phyloP scores from a whole-genome alignment of 2,888 invertebrate genomes.

The Dromius quadrimaculatus region DNA sequence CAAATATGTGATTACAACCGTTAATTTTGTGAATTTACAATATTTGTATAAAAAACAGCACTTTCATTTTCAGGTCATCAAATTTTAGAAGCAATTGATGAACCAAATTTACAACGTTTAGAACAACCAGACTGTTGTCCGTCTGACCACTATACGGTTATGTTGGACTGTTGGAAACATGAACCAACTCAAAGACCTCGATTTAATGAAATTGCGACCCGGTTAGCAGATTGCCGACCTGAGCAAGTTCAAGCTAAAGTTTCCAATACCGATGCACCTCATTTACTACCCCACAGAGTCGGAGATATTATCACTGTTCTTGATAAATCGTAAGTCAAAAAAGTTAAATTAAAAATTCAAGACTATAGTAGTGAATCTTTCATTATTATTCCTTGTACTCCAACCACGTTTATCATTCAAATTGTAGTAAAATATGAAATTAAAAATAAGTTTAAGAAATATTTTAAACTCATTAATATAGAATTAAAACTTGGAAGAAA shows the following conservation, averaged over 20 bases:
- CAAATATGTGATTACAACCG: neutral
- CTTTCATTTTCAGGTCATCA: slow-evolving; percentile 72
- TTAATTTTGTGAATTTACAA: no score
- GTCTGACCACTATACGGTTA: slow-evolving; percentile 88
- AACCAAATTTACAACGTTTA: slow-evolving; percentile 89
- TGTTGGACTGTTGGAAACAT: slow-evolving; percentile 97
- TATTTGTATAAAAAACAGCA: neutral
- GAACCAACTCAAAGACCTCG: slow-evolving; percentile 89
- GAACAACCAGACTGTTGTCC: slow-evolving; percentile 97
- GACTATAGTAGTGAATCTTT: no score
- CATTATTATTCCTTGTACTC: no score
- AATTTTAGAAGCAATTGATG: slow-evolving; percentile 95
- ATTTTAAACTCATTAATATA: no score
- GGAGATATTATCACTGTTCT: slow-evolving; percentile 94
- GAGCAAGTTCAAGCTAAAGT: slow-evolving; percentile 90
- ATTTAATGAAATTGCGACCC: slow-evolving; percentile 85
- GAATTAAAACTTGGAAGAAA: no score
- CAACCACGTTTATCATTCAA: neutral
- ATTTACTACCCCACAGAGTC: slow-evolving; percentile 84
- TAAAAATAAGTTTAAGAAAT: no score
- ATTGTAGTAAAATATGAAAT: no score
- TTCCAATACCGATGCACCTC: slow-evolving; percentile 67
- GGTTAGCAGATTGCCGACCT: slow-evolving; percentile 88
- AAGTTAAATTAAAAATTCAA: slow-evolving; percentile 1
- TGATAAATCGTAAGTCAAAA: slow-evolving; percentile 76